A percentile compares a stretch with the other conserved stretches of the same genome.
These are phyloP conservation scores for Chionomys nivalis DNA, from an alignment of 2,113 vertebrate genomes.

Conservation along the genomic window DNA sequence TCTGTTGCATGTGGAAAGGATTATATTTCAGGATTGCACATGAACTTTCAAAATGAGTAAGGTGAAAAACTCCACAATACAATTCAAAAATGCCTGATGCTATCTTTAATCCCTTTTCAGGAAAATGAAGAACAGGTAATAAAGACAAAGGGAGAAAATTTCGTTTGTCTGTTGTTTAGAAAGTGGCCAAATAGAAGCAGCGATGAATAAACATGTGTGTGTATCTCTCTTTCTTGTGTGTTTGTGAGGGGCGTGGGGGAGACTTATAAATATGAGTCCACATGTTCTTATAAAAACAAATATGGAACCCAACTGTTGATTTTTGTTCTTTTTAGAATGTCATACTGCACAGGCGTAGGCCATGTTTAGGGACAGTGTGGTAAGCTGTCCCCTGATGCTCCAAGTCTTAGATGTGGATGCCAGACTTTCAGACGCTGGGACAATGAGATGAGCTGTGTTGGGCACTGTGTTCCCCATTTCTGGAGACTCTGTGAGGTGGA, in stretches of 20 bases:
- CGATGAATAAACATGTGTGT: neutral
- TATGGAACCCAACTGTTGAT: constrained; percentile 39
- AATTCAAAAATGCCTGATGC: neutral
- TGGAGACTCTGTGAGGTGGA: neutral
- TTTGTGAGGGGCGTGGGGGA: no score
- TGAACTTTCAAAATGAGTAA: neutral
- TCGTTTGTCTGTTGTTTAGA: constrained; percentile 26
- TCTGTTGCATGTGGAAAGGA: neutral
- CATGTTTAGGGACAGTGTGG: neutral
- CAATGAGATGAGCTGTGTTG: neutral
- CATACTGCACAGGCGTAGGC: neutral
- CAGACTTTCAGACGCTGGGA: neutral
- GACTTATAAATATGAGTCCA: neutral
- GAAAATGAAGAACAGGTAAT: neutral
- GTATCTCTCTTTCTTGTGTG: no score
- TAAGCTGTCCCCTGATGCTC: neutral
- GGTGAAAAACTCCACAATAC: neutral
- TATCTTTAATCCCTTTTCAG: constrained; percentile 17
- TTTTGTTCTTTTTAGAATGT: constrained; percentile 51
- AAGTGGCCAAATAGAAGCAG: constrained; percentile 23
- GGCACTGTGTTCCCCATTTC: neutral
- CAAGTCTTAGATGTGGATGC: neutral
- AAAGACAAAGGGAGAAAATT: neutral
- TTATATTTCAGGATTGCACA: constrained; percentile 29
- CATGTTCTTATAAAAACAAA: constrained; percentile 2